A percentile compares a stretch with the other conserved stretches of the same genome.
Evolutionary conservation across 2,888 invertebrate species (phyloP).

Genomic region (Panopea generosa): DNA sequence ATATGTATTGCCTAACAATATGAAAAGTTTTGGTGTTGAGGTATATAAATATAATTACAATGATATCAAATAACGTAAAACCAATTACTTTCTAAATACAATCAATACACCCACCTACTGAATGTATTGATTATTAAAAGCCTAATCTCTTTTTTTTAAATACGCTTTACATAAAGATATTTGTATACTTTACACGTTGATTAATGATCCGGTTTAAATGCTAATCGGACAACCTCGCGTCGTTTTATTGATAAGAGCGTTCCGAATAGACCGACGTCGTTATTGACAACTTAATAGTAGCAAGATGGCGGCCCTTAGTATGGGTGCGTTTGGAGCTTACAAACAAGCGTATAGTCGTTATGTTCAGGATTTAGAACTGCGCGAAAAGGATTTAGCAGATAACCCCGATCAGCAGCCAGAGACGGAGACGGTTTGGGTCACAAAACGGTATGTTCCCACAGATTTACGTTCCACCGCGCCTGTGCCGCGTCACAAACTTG

Average conservation of each 20-base stretch:
- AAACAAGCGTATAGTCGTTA: constrained; percentile 74
- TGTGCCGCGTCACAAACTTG: constrained; percentile 78
- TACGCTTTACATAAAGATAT: no score
- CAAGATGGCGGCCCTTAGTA: constrained; percentile 77
- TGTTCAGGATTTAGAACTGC: constrained; percentile 69
- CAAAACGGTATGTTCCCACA: constrained; percentile 79
- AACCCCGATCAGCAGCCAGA: constrained; percentile 38
- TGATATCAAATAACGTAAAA: no score
- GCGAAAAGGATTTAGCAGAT: constrained; percentile 51
- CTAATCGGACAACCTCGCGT: constrained; percentile 18
- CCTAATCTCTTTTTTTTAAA: no score
- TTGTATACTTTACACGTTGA: no score
- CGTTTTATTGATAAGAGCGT: constrained; percentile 12
- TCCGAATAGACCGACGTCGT: constrained; percentile 52
- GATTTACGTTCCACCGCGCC: constrained; percentile 80
- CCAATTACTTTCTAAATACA: no score
- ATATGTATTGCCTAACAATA: no score
- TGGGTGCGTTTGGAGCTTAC: constrained; percentile 77
- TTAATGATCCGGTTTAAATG: constrained; percentile 7
- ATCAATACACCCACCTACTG: no score
- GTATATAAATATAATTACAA: no score
- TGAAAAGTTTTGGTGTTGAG: no score
- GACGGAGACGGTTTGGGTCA: constrained; percentile 80
- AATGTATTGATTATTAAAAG: no score
- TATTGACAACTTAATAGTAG: constrained; percentile 57